Conservation (phyloP, 1,140 invertebrate genomes). For the Battus philenor region DNA sequence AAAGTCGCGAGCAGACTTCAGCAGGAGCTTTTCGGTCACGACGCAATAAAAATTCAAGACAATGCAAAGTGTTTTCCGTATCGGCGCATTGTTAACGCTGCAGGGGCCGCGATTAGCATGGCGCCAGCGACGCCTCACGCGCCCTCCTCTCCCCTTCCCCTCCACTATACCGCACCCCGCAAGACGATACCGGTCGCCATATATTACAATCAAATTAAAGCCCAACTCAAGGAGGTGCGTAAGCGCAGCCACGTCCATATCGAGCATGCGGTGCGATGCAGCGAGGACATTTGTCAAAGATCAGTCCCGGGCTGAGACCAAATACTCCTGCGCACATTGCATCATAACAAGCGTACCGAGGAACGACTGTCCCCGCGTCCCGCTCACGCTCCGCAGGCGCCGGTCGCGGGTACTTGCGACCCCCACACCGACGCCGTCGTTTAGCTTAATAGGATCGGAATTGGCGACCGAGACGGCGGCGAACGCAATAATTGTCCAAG, state of each 20-base stretch:
- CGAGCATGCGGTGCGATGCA: too few relatives aligned
- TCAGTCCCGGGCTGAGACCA: background rate
- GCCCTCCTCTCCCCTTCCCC: too few relatives aligned
- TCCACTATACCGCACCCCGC: too few relatives aligned
- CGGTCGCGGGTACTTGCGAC: too few relatives aligned
- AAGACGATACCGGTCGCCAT: background rate
- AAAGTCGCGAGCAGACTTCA: too few relatives aligned
- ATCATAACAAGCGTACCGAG: background rate
- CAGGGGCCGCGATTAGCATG: constrained; percentile 9
- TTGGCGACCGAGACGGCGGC: background rate
- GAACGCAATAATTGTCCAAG: constrained; percentile 9
- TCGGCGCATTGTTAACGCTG: constrained; percentile 5
- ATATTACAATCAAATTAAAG: background rate
- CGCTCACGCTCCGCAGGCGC: background rate
- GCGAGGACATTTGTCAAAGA: background rate
- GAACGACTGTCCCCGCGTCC: background rate
- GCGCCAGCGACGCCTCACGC: too few relatives aligned
- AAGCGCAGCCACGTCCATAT: too few relatives aligned
- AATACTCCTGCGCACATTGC: too few relatives aligned
- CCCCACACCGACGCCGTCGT: too few relatives aligned
- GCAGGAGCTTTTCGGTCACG: constrained; percentile 17
- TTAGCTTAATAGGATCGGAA: too few relatives aligned
- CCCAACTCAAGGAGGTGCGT: background rate
- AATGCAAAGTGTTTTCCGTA: constrained; percentile 17
- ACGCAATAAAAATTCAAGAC: constrained; percentile 17